Conservation (phyloP, 2,113 vertebrate genomes). For the Bubo bubo region DNA sequence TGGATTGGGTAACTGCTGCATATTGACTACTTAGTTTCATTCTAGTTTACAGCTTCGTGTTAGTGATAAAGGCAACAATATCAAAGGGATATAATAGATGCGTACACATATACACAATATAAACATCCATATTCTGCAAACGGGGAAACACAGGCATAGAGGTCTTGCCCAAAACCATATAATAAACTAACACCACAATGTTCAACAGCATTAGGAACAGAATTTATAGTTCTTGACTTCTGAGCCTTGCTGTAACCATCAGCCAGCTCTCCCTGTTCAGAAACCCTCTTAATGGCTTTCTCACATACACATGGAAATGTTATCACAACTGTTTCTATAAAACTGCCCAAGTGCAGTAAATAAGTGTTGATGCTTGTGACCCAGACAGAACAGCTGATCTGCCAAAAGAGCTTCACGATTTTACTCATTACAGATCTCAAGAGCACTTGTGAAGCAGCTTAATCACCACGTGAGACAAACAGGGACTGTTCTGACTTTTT, state of each 20-base stretch:
- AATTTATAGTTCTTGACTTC: not conserved
- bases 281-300: not conserved
- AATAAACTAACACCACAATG: not conserved
- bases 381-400: slow-evolving; percentile 33
- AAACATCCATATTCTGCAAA: not conserved
- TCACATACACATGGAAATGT: not conserved
- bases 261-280: not conserved
- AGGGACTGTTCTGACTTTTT: not conserved
- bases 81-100: not conserved
- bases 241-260: not conserved
- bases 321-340: not conserved
- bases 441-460: slow-evolving; percentile 18
- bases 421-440: not conserved
- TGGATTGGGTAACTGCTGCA: not conserved
- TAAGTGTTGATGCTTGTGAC: not conserved
- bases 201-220: not conserved
- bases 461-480: not conserved
- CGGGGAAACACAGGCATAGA: not conserved
- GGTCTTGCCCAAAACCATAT: not conserved
- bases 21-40: not conserved
- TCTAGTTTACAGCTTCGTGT: not conserved
- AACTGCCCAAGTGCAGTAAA: not conserved
- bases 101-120: not conserved
- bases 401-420: slow-evolving; percentile 8
- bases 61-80: not conserved